Percentiles rank a stretch among this genome's conserved stretches.
phyloP scores from a whole-genome alignment of 2,113 vertebrate species.

The Asarcornis scutulata region DNA sequence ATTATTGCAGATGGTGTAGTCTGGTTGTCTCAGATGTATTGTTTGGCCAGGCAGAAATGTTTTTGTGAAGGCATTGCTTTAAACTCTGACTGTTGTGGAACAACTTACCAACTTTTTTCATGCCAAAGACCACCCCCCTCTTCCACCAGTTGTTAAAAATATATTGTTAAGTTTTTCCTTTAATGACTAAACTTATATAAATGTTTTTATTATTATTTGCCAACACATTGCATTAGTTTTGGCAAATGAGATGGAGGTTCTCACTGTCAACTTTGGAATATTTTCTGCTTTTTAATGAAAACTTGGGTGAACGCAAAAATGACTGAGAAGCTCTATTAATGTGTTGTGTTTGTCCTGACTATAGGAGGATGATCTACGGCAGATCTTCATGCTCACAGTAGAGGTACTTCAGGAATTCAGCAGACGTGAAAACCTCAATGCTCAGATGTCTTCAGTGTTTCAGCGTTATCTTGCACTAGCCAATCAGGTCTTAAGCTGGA shows the following conservation, averaged over 20 bases:
- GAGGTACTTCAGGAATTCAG: constrained; percentile 98
- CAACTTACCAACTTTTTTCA: constrained; percentile 43
- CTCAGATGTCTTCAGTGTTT: constrained; percentile 98
- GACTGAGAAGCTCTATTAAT: background rate
- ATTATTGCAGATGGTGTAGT: constrained; percentile 78
- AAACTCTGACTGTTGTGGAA: constrained; percentile 45
- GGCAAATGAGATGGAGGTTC: fast-evolving
- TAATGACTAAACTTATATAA: background rate
- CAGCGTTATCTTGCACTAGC: constrained; percentile 96
- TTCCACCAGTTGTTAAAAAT: background rate
- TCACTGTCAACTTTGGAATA: background rate
- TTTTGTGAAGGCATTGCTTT: constrained; percentile 71
- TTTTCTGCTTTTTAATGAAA: constrained; percentile 11
- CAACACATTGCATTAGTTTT: background rate
- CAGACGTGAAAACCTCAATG: constrained; percentile 91
- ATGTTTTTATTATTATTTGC: background rate
- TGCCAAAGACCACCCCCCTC: constrained; percentile 44
- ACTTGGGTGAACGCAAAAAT: background rate
- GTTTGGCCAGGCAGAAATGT: constrained; percentile 73
- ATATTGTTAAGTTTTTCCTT: background rate
- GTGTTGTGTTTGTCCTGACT: constrained; percentile 16
- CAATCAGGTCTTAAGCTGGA: constrained; percentile 99
- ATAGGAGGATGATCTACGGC: constrained; percentile 93
- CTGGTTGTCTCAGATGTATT: constrained; percentile 77
- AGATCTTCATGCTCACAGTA: constrained; percentile 96